Conservation (phyloP, 2,888 invertebrate genomes). For the Plebejus anna region DNA sequence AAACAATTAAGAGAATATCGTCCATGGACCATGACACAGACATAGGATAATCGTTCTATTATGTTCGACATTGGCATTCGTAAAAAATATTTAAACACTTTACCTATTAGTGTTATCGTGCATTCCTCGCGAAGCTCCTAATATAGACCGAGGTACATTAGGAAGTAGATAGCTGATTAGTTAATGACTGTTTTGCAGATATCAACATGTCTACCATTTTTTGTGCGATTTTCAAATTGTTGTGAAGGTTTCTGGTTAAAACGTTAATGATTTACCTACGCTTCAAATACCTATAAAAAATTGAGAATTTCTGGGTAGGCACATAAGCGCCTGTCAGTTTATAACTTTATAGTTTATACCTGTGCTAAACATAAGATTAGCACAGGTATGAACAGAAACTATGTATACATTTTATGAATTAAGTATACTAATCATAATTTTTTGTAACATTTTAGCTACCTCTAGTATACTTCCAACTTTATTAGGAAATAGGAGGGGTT, state of each 20-base stretch:
- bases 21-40: neutral
- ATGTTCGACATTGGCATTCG: constrained; percentile 20
- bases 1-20: neutral
- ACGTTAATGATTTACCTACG: neutral
- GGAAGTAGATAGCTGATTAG: constrained; percentile 7
- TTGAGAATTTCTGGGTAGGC: no score
- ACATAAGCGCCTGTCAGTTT: no score
- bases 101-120: constrained; percentile 20
- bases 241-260: neutral
- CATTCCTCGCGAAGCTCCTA: constrained; percentile 6
- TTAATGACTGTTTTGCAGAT: constrained; percentile 7
- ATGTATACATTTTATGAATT: no score
- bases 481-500: no score
- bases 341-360: no score
- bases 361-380: no score
- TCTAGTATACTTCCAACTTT: no score
- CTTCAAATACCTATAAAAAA: neutral
- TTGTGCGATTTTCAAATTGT: neutral
- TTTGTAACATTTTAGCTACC: no score
- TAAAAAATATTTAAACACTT: constrained; percentile 22
- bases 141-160: neutral
- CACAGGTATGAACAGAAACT: no score
- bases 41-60: neutral
- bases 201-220: neutral
- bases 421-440: no score